Base-by-base conservation (phyloP, 2,797 vertebrate species). In the Melopsittacus undulatus region DNA sequence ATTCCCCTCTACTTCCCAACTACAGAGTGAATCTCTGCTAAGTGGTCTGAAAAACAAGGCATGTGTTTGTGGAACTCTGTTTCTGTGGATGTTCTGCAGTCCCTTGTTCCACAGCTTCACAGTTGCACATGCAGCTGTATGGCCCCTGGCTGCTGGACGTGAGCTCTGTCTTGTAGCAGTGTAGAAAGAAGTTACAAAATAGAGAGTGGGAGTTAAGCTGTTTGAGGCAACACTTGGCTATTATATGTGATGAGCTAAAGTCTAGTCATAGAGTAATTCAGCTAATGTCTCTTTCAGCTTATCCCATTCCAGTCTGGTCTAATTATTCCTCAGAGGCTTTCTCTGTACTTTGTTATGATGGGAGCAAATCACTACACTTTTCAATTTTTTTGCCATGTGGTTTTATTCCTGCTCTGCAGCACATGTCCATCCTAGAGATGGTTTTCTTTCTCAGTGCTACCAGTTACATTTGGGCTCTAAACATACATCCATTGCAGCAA, bases 101-200 rank as follows among this genome's bases (percentile, higher is more conserved):
- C 2, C 0, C 49, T 49, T 54, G 6, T 29, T 68, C 69, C 20
- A 9, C 21, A 66, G 5, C 19, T 75, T 74, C 57, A n/a, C 13
- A 19, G 27, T 2, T 68, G 13, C 23, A 5, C 5, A 32, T 2
- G 6, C 23, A 85, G 42, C 48, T 17, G 3, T 36, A 9, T 1
- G 15, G 70, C 57, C 62, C 10, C 68, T 48, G 77, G 17, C 62
- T 83, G 30, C 62, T 51, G 57, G 40, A 92, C 16, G 13, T 42
- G 68, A 89, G 21, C 34, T 81, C 42, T 0, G 1, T 24, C 75
- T n/a, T 24, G 6, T 42, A 57, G 69, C 72, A 5, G 52, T 62
- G 52, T 16, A 86, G 79, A 68, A 72, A 68, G 51, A 38, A 86
- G 30, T 88, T 92, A 14, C 74, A 84, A 89, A 79, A 93, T n/a